Conservation (phyloP, 2,888 invertebrate genomes). For the Mylabris sibirica region DNA sequence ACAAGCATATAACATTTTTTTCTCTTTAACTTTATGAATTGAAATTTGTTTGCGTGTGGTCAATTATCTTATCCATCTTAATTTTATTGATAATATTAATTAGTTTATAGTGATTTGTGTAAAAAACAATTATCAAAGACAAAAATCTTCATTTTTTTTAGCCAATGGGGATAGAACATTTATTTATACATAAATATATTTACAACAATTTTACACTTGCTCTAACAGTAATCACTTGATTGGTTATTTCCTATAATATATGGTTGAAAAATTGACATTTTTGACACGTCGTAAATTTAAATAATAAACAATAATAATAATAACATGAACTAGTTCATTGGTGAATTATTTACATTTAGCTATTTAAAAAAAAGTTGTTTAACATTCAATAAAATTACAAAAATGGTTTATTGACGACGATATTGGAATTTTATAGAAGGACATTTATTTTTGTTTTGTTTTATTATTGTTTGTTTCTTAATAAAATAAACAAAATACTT, state of each 20-base stretch:
- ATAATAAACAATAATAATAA: not conserved
- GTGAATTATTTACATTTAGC: not conserved
- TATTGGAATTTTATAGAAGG: not conserved
- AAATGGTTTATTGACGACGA: not conserved
- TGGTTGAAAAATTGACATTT: not conserved
- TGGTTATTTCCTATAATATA: not conserved
- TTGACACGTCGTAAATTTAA: not conserved
- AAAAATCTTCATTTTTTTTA: slow-evolving; percentile 1
- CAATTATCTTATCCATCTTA: not conserved
- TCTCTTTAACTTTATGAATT: not conserved
- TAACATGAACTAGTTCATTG: not conserved
- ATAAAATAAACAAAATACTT: not conserved
- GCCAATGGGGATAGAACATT: not conserved
- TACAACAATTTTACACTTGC: not conserved
- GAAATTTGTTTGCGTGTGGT: not conserved
- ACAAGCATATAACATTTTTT: not conserved
- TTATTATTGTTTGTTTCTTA: not conserved
- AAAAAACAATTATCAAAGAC: not conserved
- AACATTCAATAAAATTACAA: not conserved
- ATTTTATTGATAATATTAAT: not conserved
- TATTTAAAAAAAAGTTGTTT: not conserved
- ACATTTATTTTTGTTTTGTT: not conserved
- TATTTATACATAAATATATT: not conserved
- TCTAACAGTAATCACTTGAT: not conserved
- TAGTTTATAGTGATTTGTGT: not conserved